Percentiles rank a stretch among this genome's conserved stretches.
These are phyloP conservation scores for Pseudomugil gertrudae DNA, from an alignment of 2,797 vertebrate genomes.

Conservation along the genomic window DNA sequence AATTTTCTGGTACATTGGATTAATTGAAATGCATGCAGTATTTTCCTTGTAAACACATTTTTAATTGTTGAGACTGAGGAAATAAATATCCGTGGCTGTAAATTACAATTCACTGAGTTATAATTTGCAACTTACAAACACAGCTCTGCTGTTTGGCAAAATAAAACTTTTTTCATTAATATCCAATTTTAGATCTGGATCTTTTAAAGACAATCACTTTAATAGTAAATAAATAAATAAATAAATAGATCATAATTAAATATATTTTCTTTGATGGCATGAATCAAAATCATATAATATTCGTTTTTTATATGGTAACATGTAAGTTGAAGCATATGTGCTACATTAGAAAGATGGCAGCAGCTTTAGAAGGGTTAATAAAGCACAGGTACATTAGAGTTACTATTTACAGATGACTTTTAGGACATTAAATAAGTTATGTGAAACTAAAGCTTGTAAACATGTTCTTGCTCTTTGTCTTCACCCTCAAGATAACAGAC, in stretches of 20 bases:
- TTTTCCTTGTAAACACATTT: constrained; percentile 56
- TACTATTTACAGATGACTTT: too few relatives aligned
- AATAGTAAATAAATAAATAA: background rate
- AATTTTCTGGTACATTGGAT: constrained; percentile 63
- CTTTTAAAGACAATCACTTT: constrained; percentile 11
- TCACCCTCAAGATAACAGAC: too few relatives aligned
- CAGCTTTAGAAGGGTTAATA: too few relatives aligned
- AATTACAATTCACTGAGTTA: constrained; percentile 35
- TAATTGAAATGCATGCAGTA: constrained; percentile 59
- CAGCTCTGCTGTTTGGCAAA: constrained; percentile 27
- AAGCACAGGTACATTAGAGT: background rate
- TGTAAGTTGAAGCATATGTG: background rate
- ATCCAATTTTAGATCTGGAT: constrained; percentile 20
- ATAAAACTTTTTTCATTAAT: background rate
- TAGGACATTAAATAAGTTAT: too few relatives aligned
- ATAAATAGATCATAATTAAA: background rate
- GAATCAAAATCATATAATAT: too few relatives aligned
- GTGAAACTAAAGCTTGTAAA: too few relatives aligned
- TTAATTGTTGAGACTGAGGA: constrained; percentile 52
- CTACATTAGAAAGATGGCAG: background rate
- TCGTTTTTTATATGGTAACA: background rate
- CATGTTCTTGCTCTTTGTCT: too few relatives aligned
- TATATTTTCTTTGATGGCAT: too few relatives aligned
- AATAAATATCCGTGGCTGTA: constrained; percentile 37
- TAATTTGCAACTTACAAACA: constrained; percentile 13